A percentile compares a stretch with the other conserved stretches of the same genome.
These are phyloP conservation scores for Chlorodrepanis virens DNA, from an alignment of 2,113 vertebrate species.

Conservation along the genomic window DNA sequence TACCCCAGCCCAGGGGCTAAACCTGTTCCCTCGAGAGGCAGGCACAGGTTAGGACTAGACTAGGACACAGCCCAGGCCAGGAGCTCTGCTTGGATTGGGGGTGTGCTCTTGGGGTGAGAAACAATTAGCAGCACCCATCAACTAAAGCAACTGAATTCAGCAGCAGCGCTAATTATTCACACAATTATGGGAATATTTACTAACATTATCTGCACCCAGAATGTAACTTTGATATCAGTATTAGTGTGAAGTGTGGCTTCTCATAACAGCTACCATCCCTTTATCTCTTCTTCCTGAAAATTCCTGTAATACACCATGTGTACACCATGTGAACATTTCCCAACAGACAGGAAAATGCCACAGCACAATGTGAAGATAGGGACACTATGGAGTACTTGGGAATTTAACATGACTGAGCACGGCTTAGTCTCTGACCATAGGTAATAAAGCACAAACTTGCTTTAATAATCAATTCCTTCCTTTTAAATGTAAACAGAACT, in stretches of 20 bases:
- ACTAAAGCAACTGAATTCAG: not conserved
- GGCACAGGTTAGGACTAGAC: constrained; percentile 57
- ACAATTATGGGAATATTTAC: not conserved
- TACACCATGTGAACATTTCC: not conserved
- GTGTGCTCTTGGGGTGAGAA: not conserved
- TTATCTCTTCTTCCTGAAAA: not conserved
- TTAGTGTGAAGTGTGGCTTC: not conserved
- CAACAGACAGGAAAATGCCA: not conserved
- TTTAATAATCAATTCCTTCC: not conserved
- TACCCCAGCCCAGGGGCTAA: not conserved
- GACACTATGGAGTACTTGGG: not conserved
- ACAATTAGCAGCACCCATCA: not conserved
- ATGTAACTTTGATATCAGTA: not conserved
- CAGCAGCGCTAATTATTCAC: not conserved
- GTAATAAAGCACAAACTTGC: not conserved
- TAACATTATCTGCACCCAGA: not conserved
- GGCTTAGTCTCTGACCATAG: not conserved
- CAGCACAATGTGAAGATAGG: not conserved
- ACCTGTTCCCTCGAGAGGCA: not conserved
- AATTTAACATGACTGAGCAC: not conserved
- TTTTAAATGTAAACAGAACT: not conserved
- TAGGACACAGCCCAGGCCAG: not conserved
- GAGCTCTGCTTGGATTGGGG: not conserved
- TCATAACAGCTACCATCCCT: not conserved
- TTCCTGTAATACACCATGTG: not conserved